Percentiles rank a stretch among this genome's conserved stretches.
Conservation (phyloP, 2,113 vertebrate genomes). For the Kryptolebias marmoratus region DNA sequence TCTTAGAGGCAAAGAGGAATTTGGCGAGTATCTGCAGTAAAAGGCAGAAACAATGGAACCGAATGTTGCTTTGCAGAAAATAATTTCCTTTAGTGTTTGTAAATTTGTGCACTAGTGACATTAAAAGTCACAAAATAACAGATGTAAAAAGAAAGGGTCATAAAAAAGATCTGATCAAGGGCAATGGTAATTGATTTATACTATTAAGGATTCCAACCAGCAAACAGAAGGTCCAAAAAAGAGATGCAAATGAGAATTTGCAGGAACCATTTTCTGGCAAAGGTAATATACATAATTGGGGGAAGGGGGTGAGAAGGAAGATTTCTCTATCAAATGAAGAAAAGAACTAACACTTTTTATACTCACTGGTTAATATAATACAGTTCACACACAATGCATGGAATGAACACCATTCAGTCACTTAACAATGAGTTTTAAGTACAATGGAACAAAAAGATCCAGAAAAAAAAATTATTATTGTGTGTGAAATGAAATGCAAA, state of each 20-base stretch:
- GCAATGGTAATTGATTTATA: slow-evolving; percentile 44
- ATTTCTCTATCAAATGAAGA: slow-evolving; percentile 66
- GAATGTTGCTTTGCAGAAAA: slow-evolving; percentile 8
- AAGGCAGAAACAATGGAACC: slow-evolving; percentile 4
- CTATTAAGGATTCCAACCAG: slow-evolving; percentile 59
- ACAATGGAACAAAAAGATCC: slow-evolving; percentile 50
- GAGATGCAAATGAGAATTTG: slow-evolving; percentile 74
- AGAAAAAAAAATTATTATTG: slow-evolving; percentile 61
- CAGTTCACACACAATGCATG: slow-evolving; percentile 55
- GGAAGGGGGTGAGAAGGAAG: slow-evolving; percentile 34
- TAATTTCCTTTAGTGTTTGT: slow-evolving; percentile 22
- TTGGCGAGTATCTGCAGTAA: neutral
- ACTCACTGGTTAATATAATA: slow-evolving; percentile 75
- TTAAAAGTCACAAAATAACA: slow-evolving; percentile 13
- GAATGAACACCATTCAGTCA: slow-evolving; percentile 55
- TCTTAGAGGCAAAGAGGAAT: too few species aligned
- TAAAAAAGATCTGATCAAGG: slow-evolving; percentile 66
- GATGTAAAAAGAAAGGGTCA: slow-evolving; percentile 61
- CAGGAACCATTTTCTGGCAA: slow-evolving; percentile 69
- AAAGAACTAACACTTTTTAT: slow-evolving; percentile 75
- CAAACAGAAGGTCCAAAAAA: slow-evolving; percentile 60
- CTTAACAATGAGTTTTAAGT: slow-evolving; percentile 73
- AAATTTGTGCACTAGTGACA: slow-evolving; percentile 33
- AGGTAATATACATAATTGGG: slow-evolving; percentile 78
- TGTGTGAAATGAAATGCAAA: slow-evolving; percentile 59